A percentile compares a stretch with the other conserved stretches of the same genome.
Evolutionary conservation across 2,888 invertebrate species (phyloP).

Genomic region (Tinea pellionella): DNA sequence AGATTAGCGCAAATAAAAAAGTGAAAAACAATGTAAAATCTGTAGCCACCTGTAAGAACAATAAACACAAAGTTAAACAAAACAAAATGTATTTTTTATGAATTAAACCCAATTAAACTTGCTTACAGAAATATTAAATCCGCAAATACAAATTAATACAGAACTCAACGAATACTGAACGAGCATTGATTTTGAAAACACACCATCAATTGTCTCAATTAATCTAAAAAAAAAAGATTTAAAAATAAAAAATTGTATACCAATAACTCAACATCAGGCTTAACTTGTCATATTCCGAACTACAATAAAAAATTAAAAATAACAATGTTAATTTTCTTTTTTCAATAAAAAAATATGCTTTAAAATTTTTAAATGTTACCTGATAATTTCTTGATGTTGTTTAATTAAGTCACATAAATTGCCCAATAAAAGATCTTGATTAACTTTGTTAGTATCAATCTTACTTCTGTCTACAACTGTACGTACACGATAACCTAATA

Average conservation of each 20-base stretch:
- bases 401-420: neutral
- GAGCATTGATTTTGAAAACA: neutral
- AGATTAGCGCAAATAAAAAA: neutral
- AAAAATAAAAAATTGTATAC: neutral
- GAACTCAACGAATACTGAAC: constrained; percentile 2
- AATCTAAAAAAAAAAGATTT: neutral
- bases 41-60: neutral
- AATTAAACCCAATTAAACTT: too few species aligned
- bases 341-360: too few species aligned
- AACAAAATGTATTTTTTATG: neutral
- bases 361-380: too few species aligned
- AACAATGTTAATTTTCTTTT: too few species aligned
- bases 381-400: constrained; percentile 1
- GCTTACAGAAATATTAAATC: neutral
- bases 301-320: too few species aligned
- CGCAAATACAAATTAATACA: neutral
- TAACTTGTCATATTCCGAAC: too few species aligned
- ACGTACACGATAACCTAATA: neutral
- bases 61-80: neutral
- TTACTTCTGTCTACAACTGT: neutral
- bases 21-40: neutral
- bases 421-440: neutral
- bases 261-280: too few species aligned
- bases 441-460: neutral
- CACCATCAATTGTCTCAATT: neutral